Base-by-base conservation (phyloP, 2,888 invertebrate species). In the Neuroscelio doddi region DNA sequence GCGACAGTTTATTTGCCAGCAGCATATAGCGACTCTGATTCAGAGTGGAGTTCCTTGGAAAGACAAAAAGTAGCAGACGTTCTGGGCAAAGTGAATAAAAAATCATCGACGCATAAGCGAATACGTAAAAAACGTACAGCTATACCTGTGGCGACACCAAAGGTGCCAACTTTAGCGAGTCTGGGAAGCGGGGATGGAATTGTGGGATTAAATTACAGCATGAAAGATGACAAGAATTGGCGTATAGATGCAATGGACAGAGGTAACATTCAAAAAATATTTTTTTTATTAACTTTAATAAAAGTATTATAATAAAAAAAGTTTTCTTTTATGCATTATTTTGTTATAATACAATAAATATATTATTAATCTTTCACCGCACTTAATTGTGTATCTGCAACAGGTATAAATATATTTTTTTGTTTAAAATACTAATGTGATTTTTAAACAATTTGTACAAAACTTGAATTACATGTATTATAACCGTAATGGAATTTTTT, bases 1-100 rank as follows among this genome's bases (percentile, higher is more conserved):
- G 34, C 45, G 21, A 51, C 52, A 58, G 64, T 64, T 61, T 62
- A 57, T 58, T 53, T 66, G 47, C 38, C 80, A 82, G 24, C 84
- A 91, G 92, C 92, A 55, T 93, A 93, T 85, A 94, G 94, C 57
- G 96, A 96, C 85, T 95, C 96, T 3, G 96, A 96, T 85, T 95
- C 94, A 73, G 96, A 96, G 70, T 93, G 92, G 81, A 93, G 93
- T 73, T 93, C 93, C 66, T 85, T 89, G 71, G 91, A 91, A 74
- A 86, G 90, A 64, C 89, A 90, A 69, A 86, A 89, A 62, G 87
- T 88, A 70, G 76, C 79, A 0, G 90, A 90, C 72, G 87, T 88
- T 21, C 87, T 89, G 75, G 88, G 88, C 47, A 91, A 91, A 84
- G 89, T 89, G 65, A 91, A 89, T 77, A 88, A 90, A 70, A 91